Evolutionary conservation across 2,888 invertebrate species (phyloP), one percentile per base, ranked within the genome.

Genomic region (Lasioglossum oenotherae): DNA sequence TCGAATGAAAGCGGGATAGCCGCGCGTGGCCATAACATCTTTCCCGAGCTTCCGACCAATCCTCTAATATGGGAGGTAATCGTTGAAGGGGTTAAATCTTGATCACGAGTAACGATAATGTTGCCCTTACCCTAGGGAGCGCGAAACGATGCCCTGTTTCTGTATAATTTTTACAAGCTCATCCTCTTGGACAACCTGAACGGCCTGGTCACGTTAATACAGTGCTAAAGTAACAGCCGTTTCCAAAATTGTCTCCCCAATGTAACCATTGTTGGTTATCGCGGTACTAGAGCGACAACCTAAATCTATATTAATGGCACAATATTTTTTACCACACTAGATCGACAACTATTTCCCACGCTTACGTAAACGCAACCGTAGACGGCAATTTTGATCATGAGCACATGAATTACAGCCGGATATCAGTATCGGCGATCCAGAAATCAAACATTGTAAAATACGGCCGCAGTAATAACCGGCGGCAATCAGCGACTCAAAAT

Each of bases 71-170:
- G 57, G 46, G 64, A 23, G n/a, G 35, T 41, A 80, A 46, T 78
- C 80, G 80, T 88, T 90, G 74, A 82, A 71, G 71, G 49, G 72
- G 77, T 86, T 90, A 88, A 88, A 89, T 90, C 89, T 90, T 88
- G 88, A 90, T 90, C 86, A 89, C 69, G 46, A 84, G 41, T 77
- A 76, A 86, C 77, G 81, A 81, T 89, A 86, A 88, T 81, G 57
- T 44, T 81, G 38, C 38, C 60, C 78, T 53, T 75, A 27, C 23
- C 31, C 41, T n/a, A 27, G n/a, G 44, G 31, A 38, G 57, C 31
- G 64, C 31, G 38, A 74, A 67, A 23, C 44, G 57, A 46, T n/a
- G 8, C 6, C 23, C 31, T 0, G 38, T 74, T 67, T 16, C n/a
- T 35, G 35, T 19, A 41, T n/a, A 71, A 71, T 71, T 73, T 74